Evolutionary conservation across 2,113 vertebrate species (phyloP).

Genomic region (Phasianus colchicus): DNA sequence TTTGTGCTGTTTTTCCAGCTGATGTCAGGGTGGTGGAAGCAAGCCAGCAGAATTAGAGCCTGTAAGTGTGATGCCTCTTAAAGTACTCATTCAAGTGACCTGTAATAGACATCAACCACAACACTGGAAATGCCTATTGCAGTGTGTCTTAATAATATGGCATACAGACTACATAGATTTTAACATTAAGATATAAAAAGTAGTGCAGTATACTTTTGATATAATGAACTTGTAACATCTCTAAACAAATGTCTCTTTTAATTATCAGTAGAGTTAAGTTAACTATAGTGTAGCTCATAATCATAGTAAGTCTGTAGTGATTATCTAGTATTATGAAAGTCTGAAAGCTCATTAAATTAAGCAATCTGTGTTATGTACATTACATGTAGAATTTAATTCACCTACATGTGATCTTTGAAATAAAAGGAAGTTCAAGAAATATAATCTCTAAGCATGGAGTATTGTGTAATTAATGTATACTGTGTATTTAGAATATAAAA

Average conservation of each 20-base stretch:
- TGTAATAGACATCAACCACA: not conserved
- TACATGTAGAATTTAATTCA: not conserved
- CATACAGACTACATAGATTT: accelerated
- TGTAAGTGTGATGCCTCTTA: not conserved
- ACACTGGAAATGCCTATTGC: not conserved
- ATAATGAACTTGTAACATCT: not conserved
- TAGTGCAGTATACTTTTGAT: not conserved
- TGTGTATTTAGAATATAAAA: not conserved
- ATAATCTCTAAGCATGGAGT: not conserved
- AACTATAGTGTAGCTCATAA: not conserved
- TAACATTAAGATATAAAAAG: not conserved
- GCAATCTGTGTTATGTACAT: not conserved
- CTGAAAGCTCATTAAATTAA: conserved; percentile 12
- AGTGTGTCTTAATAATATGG: not conserved
- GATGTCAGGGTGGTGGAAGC: not conserved
- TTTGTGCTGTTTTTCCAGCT: not conserved
- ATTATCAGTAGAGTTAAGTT: not conserved
- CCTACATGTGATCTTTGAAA: not conserved
- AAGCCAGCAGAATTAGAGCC: not conserved
- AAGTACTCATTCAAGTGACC: not conserved
- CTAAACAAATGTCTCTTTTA: not conserved
- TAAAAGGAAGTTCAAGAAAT: not conserved
- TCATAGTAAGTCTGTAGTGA: not conserved
- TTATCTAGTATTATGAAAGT: not conserved
- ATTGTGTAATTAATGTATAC: not conserved